phyloP scores from a whole-genome alignment of 2,888 invertebrate genomes.

The Matsumyia berberina region DNA sequence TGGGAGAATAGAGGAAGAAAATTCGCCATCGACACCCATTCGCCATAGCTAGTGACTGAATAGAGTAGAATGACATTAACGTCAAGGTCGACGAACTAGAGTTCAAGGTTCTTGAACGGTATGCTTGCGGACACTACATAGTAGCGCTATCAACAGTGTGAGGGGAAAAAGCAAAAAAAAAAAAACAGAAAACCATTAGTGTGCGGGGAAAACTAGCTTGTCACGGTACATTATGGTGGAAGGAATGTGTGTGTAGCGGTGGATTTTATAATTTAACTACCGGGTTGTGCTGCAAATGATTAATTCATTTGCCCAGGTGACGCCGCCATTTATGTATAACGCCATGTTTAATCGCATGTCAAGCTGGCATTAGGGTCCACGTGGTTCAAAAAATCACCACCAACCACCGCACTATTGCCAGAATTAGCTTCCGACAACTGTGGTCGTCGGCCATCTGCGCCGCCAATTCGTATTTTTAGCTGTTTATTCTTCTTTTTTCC shows the following conservation, averaged over 20 bases:
- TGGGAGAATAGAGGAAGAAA: constrained; percentile 75
- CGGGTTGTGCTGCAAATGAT: constrained; percentile 63
- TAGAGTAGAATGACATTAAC: constrained; percentile 80
- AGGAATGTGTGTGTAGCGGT: constrained; percentile 27
- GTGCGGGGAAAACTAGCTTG: constrained; percentile 39
- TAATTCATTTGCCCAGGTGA: constrained; percentile 64
- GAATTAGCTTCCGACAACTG: constrained; percentile 30
- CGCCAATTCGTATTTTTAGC: constrained; percentile 66
- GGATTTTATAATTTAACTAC: constrained; percentile 53
- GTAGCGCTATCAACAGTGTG: constrained; percentile 37
- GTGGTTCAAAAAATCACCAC: constrained; percentile 46
- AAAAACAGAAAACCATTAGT: background rate
- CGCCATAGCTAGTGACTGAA: constrained; percentile 68
- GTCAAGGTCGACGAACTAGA: constrained; percentile 84
- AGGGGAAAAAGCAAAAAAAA: background rate
- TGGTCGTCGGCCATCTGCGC: constrained; percentile 67
- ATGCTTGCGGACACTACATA: constrained; percentile 32
- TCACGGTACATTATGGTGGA: constrained; percentile 41
- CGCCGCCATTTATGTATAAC: constrained; percentile 13
- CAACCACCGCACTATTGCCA: background rate
- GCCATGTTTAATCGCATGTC: constrained; percentile 54
- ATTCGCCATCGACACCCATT: constrained; percentile 28
- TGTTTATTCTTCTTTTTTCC: constrained; percentile 34
- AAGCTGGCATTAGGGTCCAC: constrained; percentile 59
- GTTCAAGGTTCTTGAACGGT: constrained; percentile 82